Evolutionary conservation across 2,888 invertebrate genomes (phyloP).

Genomic region (Platypus cylindrus): DNA sequence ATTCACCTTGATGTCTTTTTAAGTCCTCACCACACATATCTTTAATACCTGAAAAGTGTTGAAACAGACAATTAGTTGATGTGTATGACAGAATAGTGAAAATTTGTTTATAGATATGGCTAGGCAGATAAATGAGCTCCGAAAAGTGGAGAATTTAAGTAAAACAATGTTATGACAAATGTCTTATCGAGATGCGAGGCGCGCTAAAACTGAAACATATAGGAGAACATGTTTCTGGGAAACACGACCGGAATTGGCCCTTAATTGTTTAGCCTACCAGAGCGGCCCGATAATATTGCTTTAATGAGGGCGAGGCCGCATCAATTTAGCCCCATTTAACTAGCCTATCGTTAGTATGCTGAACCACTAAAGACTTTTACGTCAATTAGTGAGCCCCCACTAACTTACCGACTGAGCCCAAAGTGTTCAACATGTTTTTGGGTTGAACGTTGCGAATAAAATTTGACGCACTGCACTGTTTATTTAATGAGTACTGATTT

Average conservation of each 20-base stretch:
- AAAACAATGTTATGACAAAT: no score
- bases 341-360: slow-evolving; percentile 36
- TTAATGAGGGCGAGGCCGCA: slow-evolving; percentile 38
- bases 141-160: no score
- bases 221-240: slow-evolving; percentile 8
- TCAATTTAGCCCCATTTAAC: slow-evolving; percentile 38
- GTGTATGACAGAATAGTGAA: slow-evolving; percentile 1
- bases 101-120: no score
- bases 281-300: slow-evolving; percentile 34
- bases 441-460: slow-evolving; percentile 10
- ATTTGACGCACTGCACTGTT: slow-evolving; percentile 36
- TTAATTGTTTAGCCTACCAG: slow-evolving; percentile 37
- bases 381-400: slow-evolving; percentile 32
- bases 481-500: slow-evolving; percentile 41
- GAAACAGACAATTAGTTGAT: not conserved
- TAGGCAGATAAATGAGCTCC: no score
- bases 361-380: slow-evolving; percentile 37
- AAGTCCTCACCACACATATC: slow-evolving; percentile 58
- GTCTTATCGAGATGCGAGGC: slow-evolving; percentile 10
- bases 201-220: slow-evolving; percentile 10
- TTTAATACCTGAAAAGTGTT: slow-evolving; percentile 50
- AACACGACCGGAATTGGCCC: slow-evolving; percentile 24
- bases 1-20: slow-evolving; percentile 46
- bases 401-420: slow-evolving; percentile 35
- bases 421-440: slow-evolving; percentile 34